Conservation (phyloP, 1,140 invertebrate genomes). For the Monomorium pharaonis region DNA sequence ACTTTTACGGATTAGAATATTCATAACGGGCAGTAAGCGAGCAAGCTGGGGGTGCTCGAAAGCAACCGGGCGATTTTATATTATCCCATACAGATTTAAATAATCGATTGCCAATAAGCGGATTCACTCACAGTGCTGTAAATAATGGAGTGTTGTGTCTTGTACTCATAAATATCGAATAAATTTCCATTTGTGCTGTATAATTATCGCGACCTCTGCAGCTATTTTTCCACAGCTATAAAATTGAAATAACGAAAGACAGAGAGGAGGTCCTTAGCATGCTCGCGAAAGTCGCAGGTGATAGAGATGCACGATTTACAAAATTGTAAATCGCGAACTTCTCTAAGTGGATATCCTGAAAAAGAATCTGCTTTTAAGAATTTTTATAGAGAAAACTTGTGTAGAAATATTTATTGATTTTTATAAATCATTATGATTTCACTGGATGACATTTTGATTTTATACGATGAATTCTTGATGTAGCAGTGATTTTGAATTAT, state of each 20-base stretch:
- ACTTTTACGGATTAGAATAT: slow-evolving; percentile 44
- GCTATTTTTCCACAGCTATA: slow-evolving; percentile 5
- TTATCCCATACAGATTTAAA: slow-evolving; percentile 37
- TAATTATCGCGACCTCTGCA: background rate
- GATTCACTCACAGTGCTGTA: slow-evolving; percentile 18
- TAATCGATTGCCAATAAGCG: slow-evolving; percentile 48
- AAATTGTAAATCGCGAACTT: too few species aligned
- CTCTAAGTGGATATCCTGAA: too few species aligned
- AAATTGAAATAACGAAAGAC: background rate
- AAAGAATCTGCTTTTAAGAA: too few species aligned
- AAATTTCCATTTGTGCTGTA: background rate
- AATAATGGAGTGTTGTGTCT: slow-evolving; percentile 38
- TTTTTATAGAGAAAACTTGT: too few species aligned
- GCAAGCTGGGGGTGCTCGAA: slow-evolving; percentile 4
- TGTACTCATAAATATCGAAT: slow-evolving; percentile 40
- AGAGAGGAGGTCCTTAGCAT: background rate
- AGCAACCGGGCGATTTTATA: background rate
- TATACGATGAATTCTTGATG: too few species aligned
- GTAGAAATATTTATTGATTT: too few species aligned
- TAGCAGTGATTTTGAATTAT: too few species aligned
- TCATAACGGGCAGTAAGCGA: slow-evolving; percentile 20
- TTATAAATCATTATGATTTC: too few species aligned
- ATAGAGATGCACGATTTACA: too few species aligned
- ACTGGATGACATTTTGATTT: too few species aligned
- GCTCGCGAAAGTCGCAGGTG: background rate